Conservation (phyloP, 2,113 vertebrate species). For the Paramisgurnus dabryanus region DNA sequence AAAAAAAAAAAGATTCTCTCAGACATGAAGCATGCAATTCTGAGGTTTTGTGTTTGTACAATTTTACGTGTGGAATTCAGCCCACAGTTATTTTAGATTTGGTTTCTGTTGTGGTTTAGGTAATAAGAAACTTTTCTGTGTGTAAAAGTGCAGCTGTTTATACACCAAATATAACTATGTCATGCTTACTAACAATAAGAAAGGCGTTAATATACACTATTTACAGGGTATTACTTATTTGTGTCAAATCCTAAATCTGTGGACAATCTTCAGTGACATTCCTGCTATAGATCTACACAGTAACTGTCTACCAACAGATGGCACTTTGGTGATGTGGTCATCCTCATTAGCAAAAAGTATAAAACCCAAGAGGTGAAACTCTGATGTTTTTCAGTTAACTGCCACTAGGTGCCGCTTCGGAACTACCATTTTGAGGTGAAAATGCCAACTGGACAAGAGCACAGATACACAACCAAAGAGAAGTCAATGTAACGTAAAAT, state of each 20-base stretch:
- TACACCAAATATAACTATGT: not conserved
- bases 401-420: no score
- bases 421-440: no score
- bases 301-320: not conserved
- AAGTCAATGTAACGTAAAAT: no score
- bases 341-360: not conserved
- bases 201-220: not conserved
- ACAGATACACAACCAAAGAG: no score
- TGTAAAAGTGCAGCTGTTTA: slow-evolving; percentile 13
- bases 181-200: not conserved
- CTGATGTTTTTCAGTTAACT: no score
- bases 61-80: not conserved
- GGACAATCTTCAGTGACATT: not conserved
- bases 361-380: no score
- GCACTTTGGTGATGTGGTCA: not conserved
- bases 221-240: not conserved
- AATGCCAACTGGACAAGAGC: no score
- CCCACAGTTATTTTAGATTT: not conserved
- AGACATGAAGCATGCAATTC: slow-evolving; percentile 11
- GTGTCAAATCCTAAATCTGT: not conserved
- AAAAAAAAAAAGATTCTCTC: not conserved
- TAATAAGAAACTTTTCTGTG: not conserved
- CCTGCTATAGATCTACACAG: not conserved
- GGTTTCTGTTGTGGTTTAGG: not conserved
- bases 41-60: not conserved